Conservation (phyloP, 1,140 invertebrate species). For the Aphis craccivora region DNA sequence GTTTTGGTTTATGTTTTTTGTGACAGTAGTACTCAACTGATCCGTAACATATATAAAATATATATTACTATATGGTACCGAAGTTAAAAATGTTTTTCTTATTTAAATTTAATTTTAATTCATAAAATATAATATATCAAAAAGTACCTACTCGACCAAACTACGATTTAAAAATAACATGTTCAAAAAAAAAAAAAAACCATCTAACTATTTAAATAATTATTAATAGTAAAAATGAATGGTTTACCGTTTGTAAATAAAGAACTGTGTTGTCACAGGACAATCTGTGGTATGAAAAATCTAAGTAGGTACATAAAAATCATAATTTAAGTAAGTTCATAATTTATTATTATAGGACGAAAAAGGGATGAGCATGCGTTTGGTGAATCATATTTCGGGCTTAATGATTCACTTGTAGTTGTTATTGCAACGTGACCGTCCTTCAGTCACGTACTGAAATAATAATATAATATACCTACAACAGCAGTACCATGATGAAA, state of each 20-base stretch:
- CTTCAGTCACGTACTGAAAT: not conserved
- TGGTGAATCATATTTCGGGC: not conserved
- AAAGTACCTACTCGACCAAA: not conserved
- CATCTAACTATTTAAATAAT: not conserved
- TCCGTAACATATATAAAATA: too few relatives aligned
- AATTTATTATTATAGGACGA: not conserved
- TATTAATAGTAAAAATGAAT: not conserved
- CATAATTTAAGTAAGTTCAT: not conserved
- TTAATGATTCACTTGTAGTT: not conserved
- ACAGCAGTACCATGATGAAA: not conserved
- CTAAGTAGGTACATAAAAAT: not conserved
- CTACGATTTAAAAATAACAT: not conserved
- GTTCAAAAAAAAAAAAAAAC: not conserved
- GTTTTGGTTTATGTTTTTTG: not conserved
- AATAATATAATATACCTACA: slow-evolving; percentile 13
- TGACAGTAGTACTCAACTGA: not conserved
- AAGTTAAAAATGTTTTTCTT: not conserved
- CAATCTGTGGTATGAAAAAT: not conserved
- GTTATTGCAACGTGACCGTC: not conserved
- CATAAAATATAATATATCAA: not conserved
- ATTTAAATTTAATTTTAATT: not conserved
- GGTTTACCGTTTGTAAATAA: not conserved
- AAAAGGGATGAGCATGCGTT: not conserved
- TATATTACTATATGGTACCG: too few relatives aligned
- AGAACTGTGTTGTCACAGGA: not conserved